phyloP scores from a whole-genome alignment of 2,888 invertebrate genomes.

The Odontocolon sp. region DNA sequence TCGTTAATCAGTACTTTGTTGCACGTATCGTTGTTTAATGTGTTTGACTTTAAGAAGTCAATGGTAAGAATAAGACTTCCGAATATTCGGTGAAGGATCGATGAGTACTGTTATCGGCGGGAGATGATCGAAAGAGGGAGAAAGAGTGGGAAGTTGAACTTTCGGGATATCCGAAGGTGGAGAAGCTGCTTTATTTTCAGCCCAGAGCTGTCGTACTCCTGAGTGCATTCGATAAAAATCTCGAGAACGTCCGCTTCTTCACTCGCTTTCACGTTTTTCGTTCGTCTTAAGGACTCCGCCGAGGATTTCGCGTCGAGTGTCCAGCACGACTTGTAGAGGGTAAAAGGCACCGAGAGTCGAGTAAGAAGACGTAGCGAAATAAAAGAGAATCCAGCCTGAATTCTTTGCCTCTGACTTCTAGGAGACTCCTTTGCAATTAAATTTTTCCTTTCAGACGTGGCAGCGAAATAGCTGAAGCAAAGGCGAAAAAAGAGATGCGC shows the following conservation, averaged over 20 bases:
- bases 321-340: slow-evolving; percentile 42
- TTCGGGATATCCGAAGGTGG: slow-evolving; percentile 62
- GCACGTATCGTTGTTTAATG: slow-evolving; percentile 41
- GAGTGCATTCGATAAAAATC: slow-evolving; percentile 69
- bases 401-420: slow-evolving; percentile 12
- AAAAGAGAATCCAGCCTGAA: slow-evolving; percentile 21
- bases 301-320: slow-evolving; percentile 62
- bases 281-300: slow-evolving; percentile 63
- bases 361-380: slow-evolving; percentile 1
- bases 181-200: slow-evolving; percentile 61
- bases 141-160: slow-evolving; percentile 66
- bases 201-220: slow-evolving; percentile 52
- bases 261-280: slow-evolving; percentile 55
- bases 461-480: slow-evolving; percentile 15
- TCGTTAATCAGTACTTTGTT: slow-evolving; percentile 16
- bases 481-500: slow-evolving; percentile 13
- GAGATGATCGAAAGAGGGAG: slow-evolving; percentile 55
- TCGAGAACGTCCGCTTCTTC: slow-evolving; percentile 61
- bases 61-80: too few relatives aligned
- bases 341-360: slow-evolving; percentile 43
- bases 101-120: slow-evolving; percentile 56
- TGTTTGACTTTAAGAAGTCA: slow-evolving; percentile 31
- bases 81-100: slow-evolving; percentile 58
- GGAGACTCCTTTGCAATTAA: slow-evolving; percentile 48
- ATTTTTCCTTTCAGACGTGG: slow-evolving; percentile 33